Base-by-base conservation (phyloP, 2,888 invertebrate species). In the Tethea ocularis region DNA sequence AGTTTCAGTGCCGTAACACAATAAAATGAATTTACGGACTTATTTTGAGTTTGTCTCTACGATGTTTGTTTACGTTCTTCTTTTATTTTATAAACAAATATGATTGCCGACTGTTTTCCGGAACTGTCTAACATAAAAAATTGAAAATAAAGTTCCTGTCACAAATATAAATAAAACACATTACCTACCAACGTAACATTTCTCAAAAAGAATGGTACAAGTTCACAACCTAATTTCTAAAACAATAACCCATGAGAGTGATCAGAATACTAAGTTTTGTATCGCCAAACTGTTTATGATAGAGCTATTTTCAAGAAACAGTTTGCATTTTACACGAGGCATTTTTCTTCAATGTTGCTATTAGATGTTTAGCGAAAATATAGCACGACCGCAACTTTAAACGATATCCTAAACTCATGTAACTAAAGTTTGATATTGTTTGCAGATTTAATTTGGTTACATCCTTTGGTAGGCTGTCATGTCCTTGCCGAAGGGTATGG, bases 1-100 rank as follows among this genome's bases (percentile, higher is more conserved):
- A 75, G 78, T 78, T 80, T 76, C 73, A 69, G 69, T 61, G 66
- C 72, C 70, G 74, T 69, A 79, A 78, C 78, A 76, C 72, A 76
- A 80, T 74, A 78, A 79, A 77, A 72, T 58, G 69, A 73, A 77
- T 76, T 70, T 71, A 67, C 61, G 57, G 60, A 63, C 66, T 69
- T 67, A 66, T 69, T 72, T 68, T 54, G 60, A 70, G 66, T 69
- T 72, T 15, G 33, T 59, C 58, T 59, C 58, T 61, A 36, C 58
- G 60, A 69, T 63, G 57, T 68, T 67, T 61, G 61, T 63, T 62
- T 56, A 61, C 5, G 5, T 6, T 26, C 6, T 26, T 60, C 57
- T 52, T 52, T 17, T 15, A 52, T 22, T 20, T 54, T 57, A 51
- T n/a, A 56, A 26, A 53, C 33, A 56, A 46, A 20, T 20, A 20